Base-by-base conservation (phyloP, 2,888 invertebrate genomes). In the Craniophora ligustri region DNA sequence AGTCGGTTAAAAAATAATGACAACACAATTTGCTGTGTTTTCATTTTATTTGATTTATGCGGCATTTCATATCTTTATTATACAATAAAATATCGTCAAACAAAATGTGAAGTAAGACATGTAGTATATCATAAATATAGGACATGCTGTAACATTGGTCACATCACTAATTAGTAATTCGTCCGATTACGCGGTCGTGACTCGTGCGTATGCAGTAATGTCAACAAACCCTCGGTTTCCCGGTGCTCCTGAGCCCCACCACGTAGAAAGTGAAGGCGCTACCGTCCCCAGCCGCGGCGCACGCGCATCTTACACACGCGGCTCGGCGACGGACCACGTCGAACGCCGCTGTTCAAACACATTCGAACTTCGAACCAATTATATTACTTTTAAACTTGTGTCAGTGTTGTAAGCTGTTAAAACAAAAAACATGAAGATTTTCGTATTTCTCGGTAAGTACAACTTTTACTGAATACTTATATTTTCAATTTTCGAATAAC, bases 191-290 rank as follows among this genome's bases (percentile, higher is more conserved):
- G 30, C 41, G 21, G 42, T 49, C 47, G 32, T 59, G 59, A 51
- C 47, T 49, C 47, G 32, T 59, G 59, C 54, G 49, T 71, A 58
- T 60, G 60, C 47, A 63, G 55, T 70, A 78, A 80, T 82, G 89
- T 88, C 89, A 91, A 88, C 86, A 91, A 89, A 89, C 89, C 89
- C 86, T 87, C 71, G 62, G 79, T 81, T 90, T 90, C 87, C 91
- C 86, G 80, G 69, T 82, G 72, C 73, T 86, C 85, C 87, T 77
- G 81, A 78, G 77, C 91, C 91, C 91, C 90, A 85, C 92, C 81
- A 89, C 79, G 77, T 90, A 91, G 92, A 93, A 93, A 93, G 92
- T 92, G 92, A 93, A 92, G 79, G 92, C 86, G 79, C 57, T 57
- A 60, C 79, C 75, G 72, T 55, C 75, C 79, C 81, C 79, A 59